Conservation (phyloP, 2,888 invertebrate species). For the Exephanes ischioxanthus region DNA sequence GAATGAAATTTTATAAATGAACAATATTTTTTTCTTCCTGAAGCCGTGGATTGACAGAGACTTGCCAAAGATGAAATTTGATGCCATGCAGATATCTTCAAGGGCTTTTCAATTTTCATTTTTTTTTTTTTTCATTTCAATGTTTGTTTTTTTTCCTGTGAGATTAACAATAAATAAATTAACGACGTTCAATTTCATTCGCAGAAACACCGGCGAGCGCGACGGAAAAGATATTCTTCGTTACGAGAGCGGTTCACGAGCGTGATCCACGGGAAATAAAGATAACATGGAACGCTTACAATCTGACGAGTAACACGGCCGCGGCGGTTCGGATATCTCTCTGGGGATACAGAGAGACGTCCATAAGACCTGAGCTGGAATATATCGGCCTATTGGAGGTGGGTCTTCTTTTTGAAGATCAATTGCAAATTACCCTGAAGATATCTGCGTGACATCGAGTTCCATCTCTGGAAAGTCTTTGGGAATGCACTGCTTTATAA, state of each 20-base stretch:
- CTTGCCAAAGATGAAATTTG: too few relatives aligned
- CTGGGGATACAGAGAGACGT: conserved; percentile 96
- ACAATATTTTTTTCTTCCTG: too few relatives aligned
- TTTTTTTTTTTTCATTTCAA: neutral
- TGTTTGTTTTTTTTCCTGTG: conserved; percentile 12
- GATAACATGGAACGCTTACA: conserved; percentile 94
- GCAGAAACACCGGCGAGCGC: conserved; percentile 95
- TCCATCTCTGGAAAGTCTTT: too few relatives aligned
- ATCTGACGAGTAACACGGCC: conserved; percentile 93
- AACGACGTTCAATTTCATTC: conserved; percentile 42
- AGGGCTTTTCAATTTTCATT: neutral
- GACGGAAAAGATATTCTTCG: conserved; percentile 93
- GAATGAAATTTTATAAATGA: too few relatives aligned
- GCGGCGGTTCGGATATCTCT: conserved; percentile 93
- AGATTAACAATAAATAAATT: conserved; percentile 18
- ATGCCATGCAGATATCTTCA: too few relatives aligned
- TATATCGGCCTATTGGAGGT: conserved; percentile 92
- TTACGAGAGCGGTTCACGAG: conserved; percentile 90
- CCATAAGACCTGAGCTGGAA: conserved; percentile 92
- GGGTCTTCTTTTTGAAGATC: conserved; percentile 80
- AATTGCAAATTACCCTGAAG: neutral
- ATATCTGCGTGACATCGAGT: too few relatives aligned
- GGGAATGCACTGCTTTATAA: too few relatives aligned
- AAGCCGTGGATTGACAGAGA: too few relatives aligned
- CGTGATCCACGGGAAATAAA: conserved; percentile 91